These are phyloP conservation scores for Ormyrus labotus DNA, from an alignment of 2,888 invertebrate species.

Conservation along the genomic window DNA sequence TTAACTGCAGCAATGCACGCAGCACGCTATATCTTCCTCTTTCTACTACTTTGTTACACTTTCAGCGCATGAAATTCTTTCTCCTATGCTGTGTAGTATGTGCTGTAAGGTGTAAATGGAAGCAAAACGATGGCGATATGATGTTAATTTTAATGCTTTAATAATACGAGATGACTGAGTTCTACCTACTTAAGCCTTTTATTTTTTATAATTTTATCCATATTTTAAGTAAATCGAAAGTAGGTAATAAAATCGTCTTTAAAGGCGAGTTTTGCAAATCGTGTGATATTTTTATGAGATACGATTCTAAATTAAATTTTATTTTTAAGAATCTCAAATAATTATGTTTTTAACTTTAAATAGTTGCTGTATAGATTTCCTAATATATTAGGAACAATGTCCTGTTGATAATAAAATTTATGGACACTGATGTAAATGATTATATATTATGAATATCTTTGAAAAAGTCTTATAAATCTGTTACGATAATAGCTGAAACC, in stretches of 20 bases:
- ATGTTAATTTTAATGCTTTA: slow-evolving; percentile 48
- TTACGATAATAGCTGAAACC: slow-evolving; percentile 28
- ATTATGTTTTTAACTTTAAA: slow-evolving; percentile 29
- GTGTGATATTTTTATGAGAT: slow-evolving; percentile 53
- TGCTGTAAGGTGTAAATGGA: slow-evolving; percentile 36
- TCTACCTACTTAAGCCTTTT: slow-evolving; percentile 41
- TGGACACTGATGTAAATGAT: slow-evolving; percentile 46
- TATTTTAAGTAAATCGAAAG: background rate
- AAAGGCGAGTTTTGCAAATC: slow-evolving; percentile 16
- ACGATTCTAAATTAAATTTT: slow-evolving; percentile 28
- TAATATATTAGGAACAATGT: slow-evolving; percentile 39
- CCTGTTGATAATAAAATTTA: slow-evolving; percentile 26
- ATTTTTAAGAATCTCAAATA: slow-evolving; percentile 46
- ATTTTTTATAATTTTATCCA: slow-evolving; percentile 26
- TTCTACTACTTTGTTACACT: too few species aligned
- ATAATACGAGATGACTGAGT: slow-evolving; percentile 17
- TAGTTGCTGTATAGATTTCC: slow-evolving; percentile 47
- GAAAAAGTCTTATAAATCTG: slow-evolving; percentile 16
- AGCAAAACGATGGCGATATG: slow-evolving; percentile 15
- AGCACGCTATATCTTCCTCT: too few species aligned
- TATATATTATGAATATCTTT: slow-evolving; percentile 9
- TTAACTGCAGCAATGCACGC: too few species aligned
- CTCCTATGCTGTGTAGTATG: too few species aligned
- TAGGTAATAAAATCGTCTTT: background rate
- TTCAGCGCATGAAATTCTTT: too few species aligned